Conservation (phyloP, 2,113 vertebrate genomes). For the Brachirus orientalis region DNA sequence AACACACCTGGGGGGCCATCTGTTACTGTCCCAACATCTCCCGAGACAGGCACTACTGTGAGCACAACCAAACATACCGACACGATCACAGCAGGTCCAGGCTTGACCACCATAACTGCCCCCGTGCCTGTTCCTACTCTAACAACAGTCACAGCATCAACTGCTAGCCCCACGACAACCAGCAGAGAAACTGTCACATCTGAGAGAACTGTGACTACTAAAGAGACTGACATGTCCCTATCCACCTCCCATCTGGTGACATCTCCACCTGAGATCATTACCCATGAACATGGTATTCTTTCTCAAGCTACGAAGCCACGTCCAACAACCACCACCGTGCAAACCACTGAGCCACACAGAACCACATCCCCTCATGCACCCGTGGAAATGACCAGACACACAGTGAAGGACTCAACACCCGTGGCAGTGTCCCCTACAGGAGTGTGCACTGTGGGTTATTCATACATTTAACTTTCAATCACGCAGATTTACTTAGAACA, state of each 20-base stretch:
- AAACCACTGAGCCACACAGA: constrained; percentile 13
- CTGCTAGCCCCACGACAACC: constrained; percentile 3
- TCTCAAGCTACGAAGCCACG: constrained; percentile 3
- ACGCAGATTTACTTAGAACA: not conserved
- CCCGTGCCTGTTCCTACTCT: constrained; percentile 13
- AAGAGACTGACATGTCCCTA: constrained; percentile 10
- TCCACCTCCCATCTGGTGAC: constrained; percentile 20
- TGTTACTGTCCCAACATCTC: constrained; percentile 20
- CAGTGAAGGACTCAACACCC: constrained; percentile 28
- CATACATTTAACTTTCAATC: not conserved
- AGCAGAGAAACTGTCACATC: constrained; percentile 21
- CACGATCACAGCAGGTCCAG: constrained; percentile 7
- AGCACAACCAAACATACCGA: constrained; percentile 21
- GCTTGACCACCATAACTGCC: constrained; percentile 8
- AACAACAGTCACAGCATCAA: constrained; percentile 15
- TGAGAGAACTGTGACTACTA: constrained; percentile 26
- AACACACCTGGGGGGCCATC: constrained; percentile 22
- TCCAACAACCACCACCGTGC: constrained; percentile 1
- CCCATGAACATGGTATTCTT: constrained; percentile 14
- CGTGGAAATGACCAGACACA: constrained; percentile 8
- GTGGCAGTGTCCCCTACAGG: constrained; percentile 52
- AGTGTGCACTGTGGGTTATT: constrained; percentile 76
- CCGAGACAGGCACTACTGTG: constrained; percentile 14
- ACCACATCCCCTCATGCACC: not conserved
- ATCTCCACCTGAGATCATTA: constrained; percentile 23